These are phyloP conservation scores for Battus philenor DNA, from an alignment of 1,140 invertebrate genomes.

Conservation along the genomic window DNA sequence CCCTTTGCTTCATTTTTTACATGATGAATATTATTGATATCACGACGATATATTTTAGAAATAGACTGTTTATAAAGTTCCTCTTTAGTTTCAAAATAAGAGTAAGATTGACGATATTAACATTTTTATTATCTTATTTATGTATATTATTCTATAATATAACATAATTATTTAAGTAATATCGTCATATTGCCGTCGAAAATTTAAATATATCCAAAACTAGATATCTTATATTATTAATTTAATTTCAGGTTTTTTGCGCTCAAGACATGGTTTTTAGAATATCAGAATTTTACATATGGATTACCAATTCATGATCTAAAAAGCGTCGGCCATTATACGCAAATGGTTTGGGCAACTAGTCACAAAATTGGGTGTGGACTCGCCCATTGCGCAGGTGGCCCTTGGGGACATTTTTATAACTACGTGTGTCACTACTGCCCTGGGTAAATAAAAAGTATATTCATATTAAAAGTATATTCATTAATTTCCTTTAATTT, in stretches of 20 bases:
- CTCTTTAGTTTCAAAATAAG: too few relatives aligned
- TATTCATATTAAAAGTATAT: not conserved
- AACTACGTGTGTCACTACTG: constrained; percentile 94
- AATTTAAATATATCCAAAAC: not conserved
- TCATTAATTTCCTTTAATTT: not conserved
- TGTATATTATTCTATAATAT: too few relatives aligned
- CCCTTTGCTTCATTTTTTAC: constrained; percentile 5
- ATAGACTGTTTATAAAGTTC: too few relatives aligned
- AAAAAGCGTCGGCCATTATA: constrained; percentile 85
- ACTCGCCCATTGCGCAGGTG: constrained; percentile 80
- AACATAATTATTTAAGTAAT: too few relatives aligned
- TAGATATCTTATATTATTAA: not conserved
- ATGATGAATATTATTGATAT: too few relatives aligned
- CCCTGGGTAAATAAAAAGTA: constrained; percentile 79
- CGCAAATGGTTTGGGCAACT: constrained; percentile 89
- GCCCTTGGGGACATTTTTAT: constrained; percentile 81
- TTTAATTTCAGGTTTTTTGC: constrained; percentile 82
- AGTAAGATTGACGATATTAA: too few relatives aligned
- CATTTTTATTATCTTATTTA: too few relatives aligned
- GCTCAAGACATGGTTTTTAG: constrained; percentile 86
- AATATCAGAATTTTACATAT: constrained; percentile 85
- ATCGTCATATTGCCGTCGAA: too few relatives aligned
- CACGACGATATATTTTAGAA: too few relatives aligned
- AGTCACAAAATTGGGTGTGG: constrained; percentile 88
- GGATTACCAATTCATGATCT: constrained; percentile 79